Conservation (phyloP, 1,140 invertebrate genomes). For the Octopus bimaculoides region DNA sequence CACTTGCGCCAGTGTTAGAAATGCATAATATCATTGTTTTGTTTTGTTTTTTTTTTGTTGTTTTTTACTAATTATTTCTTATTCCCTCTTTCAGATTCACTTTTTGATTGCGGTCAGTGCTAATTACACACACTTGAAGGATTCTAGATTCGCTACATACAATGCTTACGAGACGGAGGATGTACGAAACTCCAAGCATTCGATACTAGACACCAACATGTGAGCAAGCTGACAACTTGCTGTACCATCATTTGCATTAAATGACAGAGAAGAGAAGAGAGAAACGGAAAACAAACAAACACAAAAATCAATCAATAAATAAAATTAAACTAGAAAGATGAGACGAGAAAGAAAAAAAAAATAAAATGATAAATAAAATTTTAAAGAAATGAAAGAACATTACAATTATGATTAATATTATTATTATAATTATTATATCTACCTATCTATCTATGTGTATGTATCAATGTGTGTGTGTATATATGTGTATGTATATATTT, state of each 20-base stretch:
- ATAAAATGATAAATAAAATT: background rate
- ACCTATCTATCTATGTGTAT: too few species aligned
- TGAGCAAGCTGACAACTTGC: constrained; percentile 12
- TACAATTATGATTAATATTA: too few species aligned
- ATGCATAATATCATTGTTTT: too few species aligned
- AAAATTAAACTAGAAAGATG: background rate
- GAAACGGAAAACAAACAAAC: background rate
- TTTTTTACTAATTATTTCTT: background rate
- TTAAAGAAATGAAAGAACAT: background rate
- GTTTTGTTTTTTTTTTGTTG: too few species aligned
- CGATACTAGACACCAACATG: constrained; percentile 46
- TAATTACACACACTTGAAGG: constrained; percentile 42
- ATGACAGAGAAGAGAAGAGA: background rate
- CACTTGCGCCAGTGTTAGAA: too few species aligned
- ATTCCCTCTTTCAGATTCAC: constrained; percentile 31
- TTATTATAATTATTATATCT: too few species aligned
- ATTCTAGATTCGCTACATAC: constrained; percentile 40
- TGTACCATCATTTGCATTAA: background rate
- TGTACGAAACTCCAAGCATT: constrained; percentile 39
- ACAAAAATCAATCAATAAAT: background rate
- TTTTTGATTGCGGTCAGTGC: constrained; percentile 44
- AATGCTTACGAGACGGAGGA: constrained; percentile 41
- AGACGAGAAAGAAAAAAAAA: background rate
- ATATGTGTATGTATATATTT: too few species aligned
- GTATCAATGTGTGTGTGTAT: too few species aligned